Evolutionary conservation across 2,113 vertebrate genomes (phyloP).

Genomic region (Ivindomyrus marchei): DNA sequence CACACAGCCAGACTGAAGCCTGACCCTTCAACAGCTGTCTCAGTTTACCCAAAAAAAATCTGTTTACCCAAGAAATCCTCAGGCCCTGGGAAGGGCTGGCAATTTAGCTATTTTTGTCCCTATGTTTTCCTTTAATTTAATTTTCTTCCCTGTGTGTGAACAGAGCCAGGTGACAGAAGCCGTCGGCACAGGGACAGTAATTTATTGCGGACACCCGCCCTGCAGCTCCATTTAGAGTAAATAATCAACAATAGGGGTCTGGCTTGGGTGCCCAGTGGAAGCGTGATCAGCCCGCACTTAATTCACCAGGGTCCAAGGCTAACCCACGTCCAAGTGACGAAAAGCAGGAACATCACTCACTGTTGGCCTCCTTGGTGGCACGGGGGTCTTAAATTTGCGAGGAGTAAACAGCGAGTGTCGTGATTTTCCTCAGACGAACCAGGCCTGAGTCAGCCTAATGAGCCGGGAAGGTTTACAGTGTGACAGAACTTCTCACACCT

Average conservation of each 20-base stretch:
- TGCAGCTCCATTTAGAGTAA: constrained; percentile 21
- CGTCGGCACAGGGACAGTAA: background rate
- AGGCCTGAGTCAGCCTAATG: background rate
- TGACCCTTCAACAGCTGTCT: background rate
- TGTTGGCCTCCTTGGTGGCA: constrained; percentile 2
- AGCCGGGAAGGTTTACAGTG: background rate
- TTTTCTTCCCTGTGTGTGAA: background rate
- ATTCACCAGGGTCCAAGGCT: constrained; percentile 19
- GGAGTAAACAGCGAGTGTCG: background rate
- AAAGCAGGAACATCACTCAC: constrained; percentile 23
- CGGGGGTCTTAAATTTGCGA: background rate
- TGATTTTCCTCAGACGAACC: background rate
- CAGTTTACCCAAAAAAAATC: background rate
- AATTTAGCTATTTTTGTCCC: background rate
- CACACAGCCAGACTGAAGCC: background rate
- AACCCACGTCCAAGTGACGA: background rate
- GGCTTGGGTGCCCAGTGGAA: background rate
- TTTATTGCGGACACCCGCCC: constrained; percentile 11
- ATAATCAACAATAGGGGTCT: constrained; percentile 18
- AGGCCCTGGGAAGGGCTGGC: background rate
- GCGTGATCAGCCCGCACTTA: background rate
- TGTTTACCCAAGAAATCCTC: background rate
- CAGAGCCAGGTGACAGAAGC: background rate
- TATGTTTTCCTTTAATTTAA: constrained; percentile 3
- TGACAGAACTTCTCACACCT: background rate